Base-by-base conservation (phyloP, 1,140 invertebrate species). In the Drosophila biarmipes region DNA sequence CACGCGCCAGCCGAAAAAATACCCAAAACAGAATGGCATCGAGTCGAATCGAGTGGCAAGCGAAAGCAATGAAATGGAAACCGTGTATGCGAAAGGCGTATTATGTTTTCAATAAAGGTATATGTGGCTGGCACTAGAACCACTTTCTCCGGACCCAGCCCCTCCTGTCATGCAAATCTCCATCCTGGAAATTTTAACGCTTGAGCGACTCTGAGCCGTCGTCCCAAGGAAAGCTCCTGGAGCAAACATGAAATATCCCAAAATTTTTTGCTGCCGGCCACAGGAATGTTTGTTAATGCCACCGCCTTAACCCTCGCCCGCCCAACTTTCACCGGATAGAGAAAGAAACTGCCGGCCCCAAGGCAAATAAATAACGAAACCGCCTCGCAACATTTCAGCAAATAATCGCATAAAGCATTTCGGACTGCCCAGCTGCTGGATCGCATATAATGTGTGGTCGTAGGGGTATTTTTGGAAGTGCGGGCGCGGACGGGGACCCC, bases 371-470 rank as follows among this genome's bases (percentile, higher is more conserved):
- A 89, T 89, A 89, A 80, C 58, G 78, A 73, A 87, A 79, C 59
- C 52, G 55, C 51, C 69, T 78, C 71, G 80, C 80, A 79, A 84
- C 81, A 86, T 85, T 85, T 85, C 62, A 73, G 85, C 84, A 89
- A 89, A 89, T 89, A 89, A 89, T 89, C 84, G 80, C 84, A 89
- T 89, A 89, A 89, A 89, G 76, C 85, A 89, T 84, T 81, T 87
- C 68, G 61, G 59, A 67, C 63, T 81, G 82, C 53, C 78, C 82
- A 80, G 61, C 79, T 82, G 74, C 66, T 63, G 49, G 73, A 87
- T 81, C 85, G 77, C 64, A 81, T 81, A 76, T 78, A 68, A 71
- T 72, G 80, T 71, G 78, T 76, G 75, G 55, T 66, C 46, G 51
- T 51, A 19, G 35, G 48, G 42, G 40, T 35, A 11, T 17, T 34